A percentile compares a stretch with the other conserved stretches of the same genome.
phyloP scores from a whole-genome alignment of 2,888 invertebrate species.

The Eristalinus aeneus region DNA sequence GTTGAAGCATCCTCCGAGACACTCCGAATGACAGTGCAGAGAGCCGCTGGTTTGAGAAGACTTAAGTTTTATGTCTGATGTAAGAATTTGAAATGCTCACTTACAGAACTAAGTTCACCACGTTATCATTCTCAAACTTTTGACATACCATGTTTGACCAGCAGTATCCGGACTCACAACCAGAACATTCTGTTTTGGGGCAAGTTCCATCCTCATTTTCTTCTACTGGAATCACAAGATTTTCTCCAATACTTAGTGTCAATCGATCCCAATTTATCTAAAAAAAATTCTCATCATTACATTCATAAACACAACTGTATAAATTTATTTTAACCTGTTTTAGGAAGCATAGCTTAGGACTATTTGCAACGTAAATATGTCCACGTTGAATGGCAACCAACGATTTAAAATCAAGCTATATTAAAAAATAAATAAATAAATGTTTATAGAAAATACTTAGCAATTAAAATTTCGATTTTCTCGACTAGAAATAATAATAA shows the following conservation, averaged over 20 bases:
- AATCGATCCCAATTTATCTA: slow-evolving; percentile 78
- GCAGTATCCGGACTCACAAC: slow-evolving; percentile 76
- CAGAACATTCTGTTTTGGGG: slow-evolving; percentile 73
- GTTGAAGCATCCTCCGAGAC: slow-evolving; percentile 88
- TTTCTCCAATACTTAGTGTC: slow-evolving; percentile 75
- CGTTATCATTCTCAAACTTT: slow-evolving; percentile 76
- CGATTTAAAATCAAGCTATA: slow-evolving; percentile 87
- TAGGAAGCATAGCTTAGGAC: slow-evolving; percentile 89
- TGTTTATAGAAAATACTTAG: no score
- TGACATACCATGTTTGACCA: slow-evolving; percentile 78
- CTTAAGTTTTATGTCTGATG: neutral
- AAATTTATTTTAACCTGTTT: slow-evolving; percentile 78
- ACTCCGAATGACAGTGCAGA: slow-evolving; percentile 85
- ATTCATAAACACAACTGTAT: neutral
- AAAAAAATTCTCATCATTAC: neutral
- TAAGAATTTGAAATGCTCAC: slow-evolving; percentile 20
- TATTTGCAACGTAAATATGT: slow-evolving; percentile 89
- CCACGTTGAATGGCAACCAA: slow-evolving; percentile 90
- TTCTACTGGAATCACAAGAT: slow-evolving; percentile 73
- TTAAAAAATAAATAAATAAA: neutral
- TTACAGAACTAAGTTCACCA: slow-evolving; percentile 73
- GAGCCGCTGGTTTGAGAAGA: slow-evolving; percentile 67
- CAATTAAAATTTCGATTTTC: no score
- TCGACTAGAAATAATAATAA: no score
- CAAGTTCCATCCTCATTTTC: slow-evolving; percentile 69